Base-by-base conservation (phyloP, 1,140 invertebrate species). In the Oreohelix idahoensis region DNA sequence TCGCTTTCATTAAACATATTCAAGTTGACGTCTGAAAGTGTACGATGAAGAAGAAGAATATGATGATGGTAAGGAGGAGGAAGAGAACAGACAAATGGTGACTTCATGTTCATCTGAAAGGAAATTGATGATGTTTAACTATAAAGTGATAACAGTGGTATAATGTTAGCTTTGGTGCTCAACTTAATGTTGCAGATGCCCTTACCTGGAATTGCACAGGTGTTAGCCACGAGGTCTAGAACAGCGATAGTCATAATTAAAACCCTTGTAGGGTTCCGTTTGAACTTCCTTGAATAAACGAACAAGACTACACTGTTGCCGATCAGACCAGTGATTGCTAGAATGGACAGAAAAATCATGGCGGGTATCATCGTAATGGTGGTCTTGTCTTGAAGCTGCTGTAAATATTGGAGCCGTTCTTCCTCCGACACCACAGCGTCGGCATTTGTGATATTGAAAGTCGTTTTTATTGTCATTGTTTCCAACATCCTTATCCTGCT, bases 171-270 rank as follows among this genome's bases (percentile, higher is more conserved):
- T 8, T 10, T 49, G 45, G 17, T 49, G 45, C 8, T 49, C 26
- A 26, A 35, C 36, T 35, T 70, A 20, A 70, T 70, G 36, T 5
- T 23, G 69, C 15, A 8, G 32, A 38, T 15, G 23, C 10, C 15
- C 69, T 35, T 58, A 77, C 75, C 45, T 77, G 75, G 75, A 23
- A 77, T 53, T 13, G 29, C 26, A 77, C 11, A 13, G 29, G 32
- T 13, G 53, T 77, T 77, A 13, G 75, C 39, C 29, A 53, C n/a
- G 8, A 77, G 29, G n/a, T 77, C 75, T 53, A 77, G 53, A 20
- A 58, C 49, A 77, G 75, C 42, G n/a, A 77, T 51, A 13, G 45
- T 35, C 45, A 51, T 53, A 1, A 77, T 77, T 10, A 77, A 53
- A 36, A 77, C 45, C 32, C 75, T 77, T 10, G 49, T 51, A 20